Percentiles rank a stretch among this genome's conserved stretches.
Evolutionary conservation across 2,888 invertebrate genomes (phyloP).

Genomic region (Drosophila fulvimacula): DNA sequence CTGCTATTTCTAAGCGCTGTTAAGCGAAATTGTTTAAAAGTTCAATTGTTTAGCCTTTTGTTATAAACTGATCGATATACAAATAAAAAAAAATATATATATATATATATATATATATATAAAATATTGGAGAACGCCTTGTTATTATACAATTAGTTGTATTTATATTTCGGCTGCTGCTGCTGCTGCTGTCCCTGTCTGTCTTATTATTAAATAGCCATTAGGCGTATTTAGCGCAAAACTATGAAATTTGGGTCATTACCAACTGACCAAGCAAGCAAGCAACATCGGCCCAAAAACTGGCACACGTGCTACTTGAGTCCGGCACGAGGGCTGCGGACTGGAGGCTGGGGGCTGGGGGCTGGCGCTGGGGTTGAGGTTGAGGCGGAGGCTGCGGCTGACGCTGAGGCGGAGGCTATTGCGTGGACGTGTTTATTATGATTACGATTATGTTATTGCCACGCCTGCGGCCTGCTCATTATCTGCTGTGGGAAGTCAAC

Average conservation of each 20-base stretch:
- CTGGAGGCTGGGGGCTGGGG: constrained; percentile 6
- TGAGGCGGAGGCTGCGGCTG: constrained; percentile 14
- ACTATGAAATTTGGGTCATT: constrained; percentile 79
- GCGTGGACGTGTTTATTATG: constrained; percentile 73
- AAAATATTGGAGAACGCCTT: constrained; percentile 61
- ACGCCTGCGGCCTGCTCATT: constrained; percentile 43
- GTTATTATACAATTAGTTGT: constrained; percentile 78
- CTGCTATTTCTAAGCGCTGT: constrained; percentile 15
- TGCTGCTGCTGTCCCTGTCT: constrained; percentile 52
- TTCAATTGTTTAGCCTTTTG: constrained; percentile 37
- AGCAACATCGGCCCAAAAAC: constrained; percentile 58
- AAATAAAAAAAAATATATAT: constrained; percentile 22
- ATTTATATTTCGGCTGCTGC: constrained; percentile 59
- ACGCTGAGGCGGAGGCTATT: constrained; percentile 25
- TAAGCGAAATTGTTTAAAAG: constrained; percentile 38
- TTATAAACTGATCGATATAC: constrained; percentile 45
- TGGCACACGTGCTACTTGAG: constrained; percentile 69
- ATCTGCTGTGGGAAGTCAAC: constrained; percentile 39
- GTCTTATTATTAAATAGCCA: constrained; percentile 77
- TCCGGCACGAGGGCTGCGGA: constrained; percentile 5
- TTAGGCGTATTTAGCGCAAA: constrained; percentile 74
- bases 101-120: constrained; percentile 14
- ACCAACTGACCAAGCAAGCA: constrained; percentile 54
- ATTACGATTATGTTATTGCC: constrained; percentile 61
- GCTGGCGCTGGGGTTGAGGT: constrained; percentile 14